phyloP scores from a whole-genome alignment of 2,113 vertebrate genomes.

The Notiomystis cincta region DNA sequence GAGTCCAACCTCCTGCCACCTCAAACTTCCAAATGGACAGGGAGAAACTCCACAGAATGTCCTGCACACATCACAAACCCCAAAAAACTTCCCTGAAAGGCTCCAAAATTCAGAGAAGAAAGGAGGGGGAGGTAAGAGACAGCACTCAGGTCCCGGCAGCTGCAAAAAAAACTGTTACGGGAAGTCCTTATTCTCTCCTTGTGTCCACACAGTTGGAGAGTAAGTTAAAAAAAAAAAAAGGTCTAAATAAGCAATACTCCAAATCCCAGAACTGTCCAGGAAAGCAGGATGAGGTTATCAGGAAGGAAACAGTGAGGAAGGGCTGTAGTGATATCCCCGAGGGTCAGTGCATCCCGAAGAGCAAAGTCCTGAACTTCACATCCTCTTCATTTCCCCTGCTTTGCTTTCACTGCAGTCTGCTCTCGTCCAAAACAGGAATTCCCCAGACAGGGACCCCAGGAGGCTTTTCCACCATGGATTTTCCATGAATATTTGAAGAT shows the following conservation, averaged over 20 bases:
- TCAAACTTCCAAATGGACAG: not conserved
- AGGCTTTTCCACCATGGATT: not conserved
- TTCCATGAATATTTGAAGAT: not conserved
- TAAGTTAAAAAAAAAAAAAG: not conserved
- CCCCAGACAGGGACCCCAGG: not conserved
- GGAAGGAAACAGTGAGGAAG: not conserved
- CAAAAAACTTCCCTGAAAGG: not conserved
- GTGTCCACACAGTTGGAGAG: not conserved
- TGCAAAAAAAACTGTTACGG: not conserved
- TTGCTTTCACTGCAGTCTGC: not conserved
- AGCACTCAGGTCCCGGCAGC: rapidly evolving
- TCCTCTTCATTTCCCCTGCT: not conserved
- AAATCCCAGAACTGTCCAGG: not conserved
- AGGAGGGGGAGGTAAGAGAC: not conserved
- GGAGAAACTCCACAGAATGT: not conserved
- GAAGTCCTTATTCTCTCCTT: not conserved
- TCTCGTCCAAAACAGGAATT: not conserved
- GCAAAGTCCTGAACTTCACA: not conserved
- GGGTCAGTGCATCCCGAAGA: not conserved
- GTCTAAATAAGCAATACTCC: too few species aligned
- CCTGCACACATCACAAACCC: not conserved
- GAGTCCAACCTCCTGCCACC: not conserved
- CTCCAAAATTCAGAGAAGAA: not conserved
- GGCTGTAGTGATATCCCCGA: rapidly evolving
- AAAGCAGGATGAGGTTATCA: not conserved